A percentile compares a stretch with the other conserved stretches of the same genome.
Conservation (phyloP, 2,797 vertebrate species). For the Falco columbarius region DNA sequence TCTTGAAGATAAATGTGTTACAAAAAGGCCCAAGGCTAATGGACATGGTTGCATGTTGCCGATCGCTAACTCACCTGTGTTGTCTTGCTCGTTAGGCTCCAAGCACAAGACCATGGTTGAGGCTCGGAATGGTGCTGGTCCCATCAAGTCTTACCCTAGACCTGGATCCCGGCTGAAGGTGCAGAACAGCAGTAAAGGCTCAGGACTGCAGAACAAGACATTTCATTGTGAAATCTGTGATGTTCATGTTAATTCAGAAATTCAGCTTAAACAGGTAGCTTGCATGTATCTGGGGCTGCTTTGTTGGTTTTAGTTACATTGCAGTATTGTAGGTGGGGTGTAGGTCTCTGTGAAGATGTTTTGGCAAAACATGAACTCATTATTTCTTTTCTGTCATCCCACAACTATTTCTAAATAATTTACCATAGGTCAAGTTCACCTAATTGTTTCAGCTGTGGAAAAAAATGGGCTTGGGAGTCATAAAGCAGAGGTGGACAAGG, state of each 20-base stretch:
- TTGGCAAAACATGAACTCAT: neutral
- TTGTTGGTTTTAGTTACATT: neutral
- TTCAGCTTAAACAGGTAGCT: conserved; percentile 96
- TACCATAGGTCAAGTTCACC: neutral
- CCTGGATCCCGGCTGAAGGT: conserved; percentile 91
- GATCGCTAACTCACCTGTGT: neutral
- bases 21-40: neutral
- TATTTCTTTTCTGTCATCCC: neutral
- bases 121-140: conserved; percentile 92
- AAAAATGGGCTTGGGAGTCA: neutral
- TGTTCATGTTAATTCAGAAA: conserved; percentile 97
- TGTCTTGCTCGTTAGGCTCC: conserved; percentile 80
- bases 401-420: neutral
- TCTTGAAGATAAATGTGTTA: neutral
- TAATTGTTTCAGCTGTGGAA: neutral
- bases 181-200: conserved; percentile 86
- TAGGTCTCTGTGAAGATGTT: neutral
- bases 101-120: conserved; percentile 99
- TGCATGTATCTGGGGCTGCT: neutral
- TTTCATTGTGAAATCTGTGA: conserved; percentile 99
- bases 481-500: neutral
- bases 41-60: neutral
- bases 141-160: conserved; percentile 94
- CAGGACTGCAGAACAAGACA: conserved; percentile 95
- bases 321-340: neutral